A percentile compares a stretch with the other conserved stretches of the same genome.
Evolutionary conservation across 2,113 vertebrate genomes (phyloP).

Genomic region (Dipodomys ordii): DNA sequence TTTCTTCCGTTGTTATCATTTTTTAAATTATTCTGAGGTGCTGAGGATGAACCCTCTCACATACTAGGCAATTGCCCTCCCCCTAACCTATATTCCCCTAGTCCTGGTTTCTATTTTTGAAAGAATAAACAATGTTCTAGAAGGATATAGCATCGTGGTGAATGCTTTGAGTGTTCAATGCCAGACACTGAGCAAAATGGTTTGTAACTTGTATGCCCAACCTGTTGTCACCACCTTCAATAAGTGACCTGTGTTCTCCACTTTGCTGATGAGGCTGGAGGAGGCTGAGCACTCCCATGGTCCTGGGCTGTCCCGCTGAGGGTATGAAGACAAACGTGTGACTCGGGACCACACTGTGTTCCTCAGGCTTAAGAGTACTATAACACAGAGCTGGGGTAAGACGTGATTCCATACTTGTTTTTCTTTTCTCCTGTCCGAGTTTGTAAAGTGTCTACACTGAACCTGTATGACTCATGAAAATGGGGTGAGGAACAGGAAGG

Average conservation of each 20-base stretch:
- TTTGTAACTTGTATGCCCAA: not conserved
- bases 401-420: not conserved
- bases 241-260: not conserved
- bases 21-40: not conserved
- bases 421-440: not conserved
- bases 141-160: not conserved
- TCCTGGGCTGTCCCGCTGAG: not conserved
- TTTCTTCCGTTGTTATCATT: not conserved
- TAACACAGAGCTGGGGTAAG: not conserved
- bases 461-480: not conserved
- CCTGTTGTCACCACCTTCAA: not conserved
- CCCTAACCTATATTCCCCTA: no score
- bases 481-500: no score
- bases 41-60: no score
- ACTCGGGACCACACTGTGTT: not conserved
- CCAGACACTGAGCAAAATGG: no score
- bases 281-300: not conserved
- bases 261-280: not conserved
- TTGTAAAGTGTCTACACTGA: not conserved
- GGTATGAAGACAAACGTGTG: not conserved
- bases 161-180: not conserved
- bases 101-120: not conserved
- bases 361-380: not conserved
- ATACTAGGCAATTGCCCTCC: no score
- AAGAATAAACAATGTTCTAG: not conserved